phyloP scores from a whole-genome alignment of 2,888 invertebrate genomes.

The Sphinx pinastri region DNA sequence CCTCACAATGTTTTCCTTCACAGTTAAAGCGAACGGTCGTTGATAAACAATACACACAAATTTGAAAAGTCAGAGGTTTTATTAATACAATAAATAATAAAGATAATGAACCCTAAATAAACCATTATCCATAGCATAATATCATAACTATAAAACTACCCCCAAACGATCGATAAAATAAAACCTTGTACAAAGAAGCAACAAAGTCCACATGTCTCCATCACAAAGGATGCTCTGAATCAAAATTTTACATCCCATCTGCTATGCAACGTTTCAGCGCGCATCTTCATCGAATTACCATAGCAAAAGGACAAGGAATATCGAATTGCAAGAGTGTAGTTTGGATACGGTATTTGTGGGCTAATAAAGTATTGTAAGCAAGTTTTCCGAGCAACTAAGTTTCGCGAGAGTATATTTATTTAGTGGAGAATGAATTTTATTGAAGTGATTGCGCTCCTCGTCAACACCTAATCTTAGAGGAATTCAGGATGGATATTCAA shows the following conservation, averaged over 20 bases:
- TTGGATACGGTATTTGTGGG: slow-evolving; percentile 2
- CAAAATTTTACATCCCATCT: slow-evolving; percentile 65
- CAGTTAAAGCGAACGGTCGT: too few relatives aligned
- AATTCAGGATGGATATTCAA: too few relatives aligned
- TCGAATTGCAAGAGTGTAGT: neutral
- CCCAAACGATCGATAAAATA: neutral
- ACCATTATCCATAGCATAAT: neutral
- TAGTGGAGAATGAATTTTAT: too few relatives aligned
- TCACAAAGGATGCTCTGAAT: slow-evolving; percentile 52
- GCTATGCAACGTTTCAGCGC: slow-evolving; percentile 50
- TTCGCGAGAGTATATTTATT: too few relatives aligned
- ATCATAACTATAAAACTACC: neutral
- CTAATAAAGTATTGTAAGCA: neutral
- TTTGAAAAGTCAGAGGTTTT: too few relatives aligned
- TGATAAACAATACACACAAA: too few relatives aligned
- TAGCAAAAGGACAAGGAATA: slow-evolving; percentile 51
- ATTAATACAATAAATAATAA: too few relatives aligned
- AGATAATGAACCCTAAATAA: neutral
- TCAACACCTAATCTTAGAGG: too few relatives aligned
- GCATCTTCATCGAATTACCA: slow-evolving; percentile 61
- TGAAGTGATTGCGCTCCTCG: too few relatives aligned
- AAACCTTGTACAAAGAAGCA: neutral
- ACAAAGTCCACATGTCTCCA: slow-evolving; percentile 29
- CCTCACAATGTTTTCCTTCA: too few relatives aligned
- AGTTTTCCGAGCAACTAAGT: too few relatives aligned